Conservation (phyloP, 2,888 invertebrate genomes). For the Chrysolina oricalcia region DNA sequence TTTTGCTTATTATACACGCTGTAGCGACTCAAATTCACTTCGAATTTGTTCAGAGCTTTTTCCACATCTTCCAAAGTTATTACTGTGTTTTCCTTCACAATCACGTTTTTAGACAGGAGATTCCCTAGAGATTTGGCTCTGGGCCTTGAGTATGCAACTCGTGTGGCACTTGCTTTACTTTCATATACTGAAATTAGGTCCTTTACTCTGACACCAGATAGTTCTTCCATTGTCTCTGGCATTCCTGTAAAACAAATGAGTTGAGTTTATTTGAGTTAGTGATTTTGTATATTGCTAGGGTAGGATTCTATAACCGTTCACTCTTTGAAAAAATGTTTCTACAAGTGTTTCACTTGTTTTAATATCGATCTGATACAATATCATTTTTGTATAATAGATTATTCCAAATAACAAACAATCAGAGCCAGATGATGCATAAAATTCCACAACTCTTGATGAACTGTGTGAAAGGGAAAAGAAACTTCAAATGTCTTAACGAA, state of each 20-base stretch:
- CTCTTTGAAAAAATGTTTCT: too few species aligned
- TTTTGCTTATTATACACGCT: slow-evolving; percentile 57
- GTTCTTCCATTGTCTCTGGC: neutral
- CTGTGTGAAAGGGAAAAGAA: too few species aligned
- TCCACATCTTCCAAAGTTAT: slow-evolving; percentile 52
- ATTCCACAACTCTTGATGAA: too few species aligned
- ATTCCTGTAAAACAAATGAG: slow-evolving; percentile 8
- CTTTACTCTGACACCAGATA: slow-evolving; percentile 30
- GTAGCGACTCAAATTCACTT: slow-evolving; percentile 52
- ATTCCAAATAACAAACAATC: too few species aligned
- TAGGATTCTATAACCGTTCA: too few species aligned
- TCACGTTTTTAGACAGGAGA: slow-evolving; percentile 42
- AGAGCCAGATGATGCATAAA: too few species aligned
- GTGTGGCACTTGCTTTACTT: slow-evolving; percentile 29
- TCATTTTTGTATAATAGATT: too few species aligned
- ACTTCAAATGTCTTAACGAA: too few species aligned
- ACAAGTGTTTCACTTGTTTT: too few species aligned
- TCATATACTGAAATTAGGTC: slow-evolving; percentile 45
- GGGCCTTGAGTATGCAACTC: slow-evolving; percentile 32
- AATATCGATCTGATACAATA: too few species aligned
- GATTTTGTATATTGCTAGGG: too few species aligned
- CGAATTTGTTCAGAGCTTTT: slow-evolving; percentile 50
- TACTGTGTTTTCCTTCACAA: slow-evolving; percentile 39
- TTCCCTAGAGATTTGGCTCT: slow-evolving; percentile 48
- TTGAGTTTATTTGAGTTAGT: too few species aligned